phyloP scores from a whole-genome alignment of 2,797 vertebrate species.

The Hippocampus kuda region DNA sequence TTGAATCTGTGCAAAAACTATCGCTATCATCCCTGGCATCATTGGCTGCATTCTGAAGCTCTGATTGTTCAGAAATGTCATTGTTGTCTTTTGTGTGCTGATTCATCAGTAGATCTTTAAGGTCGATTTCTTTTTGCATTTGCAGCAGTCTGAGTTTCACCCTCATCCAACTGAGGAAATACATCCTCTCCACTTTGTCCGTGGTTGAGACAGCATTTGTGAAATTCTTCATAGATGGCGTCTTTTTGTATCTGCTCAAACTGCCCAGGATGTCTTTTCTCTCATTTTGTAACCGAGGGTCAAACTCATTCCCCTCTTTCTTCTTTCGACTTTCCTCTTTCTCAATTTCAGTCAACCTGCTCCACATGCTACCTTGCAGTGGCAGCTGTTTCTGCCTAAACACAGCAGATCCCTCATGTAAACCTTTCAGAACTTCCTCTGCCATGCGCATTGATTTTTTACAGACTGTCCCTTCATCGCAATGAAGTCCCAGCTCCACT shows the following conservation, averaged over 20 bases:
- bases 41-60: slow-evolving; percentile 10
- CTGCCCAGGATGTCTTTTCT: slow-evolving; percentile 48
- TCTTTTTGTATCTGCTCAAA: slow-evolving; percentile 56
- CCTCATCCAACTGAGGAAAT: slow-evolving; percentile 75
- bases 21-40: slow-evolving; percentile 11
- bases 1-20: slow-evolving; percentile 40
- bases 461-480: slow-evolving; percentile 68
- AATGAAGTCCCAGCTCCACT: slow-evolving; percentile 46
- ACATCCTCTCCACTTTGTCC: slow-evolving; percentile 56
- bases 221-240: slow-evolving; percentile 64
- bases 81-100: slow-evolving; percentile 9
- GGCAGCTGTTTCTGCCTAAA: slow-evolving; percentile 63
- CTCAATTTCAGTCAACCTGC: slow-evolving; percentile 57
- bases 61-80: slow-evolving; percentile 10
- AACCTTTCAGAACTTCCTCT: slow-evolving; percentile 53
- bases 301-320: slow-evolving; percentile 23
- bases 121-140: slow-evolving; percentile 24
- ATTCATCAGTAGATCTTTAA: slow-evolving; percentile 9
- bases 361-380: slow-evolving; percentile 67
- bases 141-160: slow-evolving; percentile 56
- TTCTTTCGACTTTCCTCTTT: slow-evolving; percentile 60
- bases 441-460: slow-evolving; percentile 55
- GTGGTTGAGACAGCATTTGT: slow-evolving; percentile 54
- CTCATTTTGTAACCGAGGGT: slow-evolving; percentile 35
- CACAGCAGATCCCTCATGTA: slow-evolving; percentile 44